Conservation (phyloP, 2,797 vertebrate genomes). For the Scolopax rusticola region DNA sequence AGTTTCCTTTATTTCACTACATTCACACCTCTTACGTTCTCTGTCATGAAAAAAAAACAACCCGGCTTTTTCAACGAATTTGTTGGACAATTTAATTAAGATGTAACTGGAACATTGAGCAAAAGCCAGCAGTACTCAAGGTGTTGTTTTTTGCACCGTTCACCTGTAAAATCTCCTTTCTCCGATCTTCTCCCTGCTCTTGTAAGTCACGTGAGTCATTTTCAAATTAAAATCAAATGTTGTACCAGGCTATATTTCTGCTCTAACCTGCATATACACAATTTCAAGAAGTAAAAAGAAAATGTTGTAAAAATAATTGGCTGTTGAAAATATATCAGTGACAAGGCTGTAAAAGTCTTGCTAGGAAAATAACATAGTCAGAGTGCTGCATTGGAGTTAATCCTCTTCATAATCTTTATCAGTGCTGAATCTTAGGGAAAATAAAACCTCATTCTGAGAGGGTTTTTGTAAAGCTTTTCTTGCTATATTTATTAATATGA, state of each 20-base stretch:
- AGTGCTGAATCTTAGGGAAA: neutral
- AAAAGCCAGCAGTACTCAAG: neutral
- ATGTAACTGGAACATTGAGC: neutral
- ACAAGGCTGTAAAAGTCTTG: neutral
- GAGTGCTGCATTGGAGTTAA: neutral
- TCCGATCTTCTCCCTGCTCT: neutral
- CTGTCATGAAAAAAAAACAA: neutral
- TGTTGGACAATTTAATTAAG: neutral
- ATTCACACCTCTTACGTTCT: neutral
- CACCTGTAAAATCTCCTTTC: neutral
- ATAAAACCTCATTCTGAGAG: neutral
- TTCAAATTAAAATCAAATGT: neutral
- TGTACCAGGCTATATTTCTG: neutral
- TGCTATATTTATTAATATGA: neutral
- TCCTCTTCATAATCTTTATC: neutral
- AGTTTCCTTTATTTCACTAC: slow-evolving; percentile 4
- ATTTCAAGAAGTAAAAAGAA: neutral
- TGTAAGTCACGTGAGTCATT: neutral
- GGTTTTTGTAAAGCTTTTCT: neutral
- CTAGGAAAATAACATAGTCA: neutral
- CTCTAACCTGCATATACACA: neutral
- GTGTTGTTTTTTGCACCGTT: neutral
- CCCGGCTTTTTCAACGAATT: fast-evolving
- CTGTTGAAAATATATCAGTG: neutral
- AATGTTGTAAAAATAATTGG: neutral